Conservation (phyloP, 2,797 vertebrate species). For the Acridotheres tristis region DNA sequence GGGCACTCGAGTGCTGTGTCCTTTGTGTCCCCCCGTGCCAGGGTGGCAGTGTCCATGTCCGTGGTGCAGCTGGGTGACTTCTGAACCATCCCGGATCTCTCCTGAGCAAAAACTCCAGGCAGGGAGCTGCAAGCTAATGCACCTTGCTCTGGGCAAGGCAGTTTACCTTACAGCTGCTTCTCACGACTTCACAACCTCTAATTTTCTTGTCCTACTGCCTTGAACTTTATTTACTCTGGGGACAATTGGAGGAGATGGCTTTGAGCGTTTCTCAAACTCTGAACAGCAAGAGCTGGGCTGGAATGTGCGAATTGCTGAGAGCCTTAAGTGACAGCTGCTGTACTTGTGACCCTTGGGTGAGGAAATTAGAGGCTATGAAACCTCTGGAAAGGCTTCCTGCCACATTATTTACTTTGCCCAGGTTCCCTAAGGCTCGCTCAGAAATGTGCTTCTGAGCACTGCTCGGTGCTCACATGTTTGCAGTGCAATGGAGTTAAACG, state of each 20-base stretch:
- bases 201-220: constrained; percentile 20
- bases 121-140: neutral
- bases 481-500: constrained; percentile 55
- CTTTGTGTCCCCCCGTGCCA: neutral
- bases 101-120: neutral
- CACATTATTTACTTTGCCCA: constrained; percentile 31
- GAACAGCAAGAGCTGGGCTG: neutral
- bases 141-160: neutral
- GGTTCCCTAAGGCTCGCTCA: neutral
- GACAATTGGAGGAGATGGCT: constrained; percentile 2
- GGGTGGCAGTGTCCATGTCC: neutral
- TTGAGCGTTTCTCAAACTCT: constrained; percentile 34
- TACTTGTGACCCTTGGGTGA: constrained; percentile 39
- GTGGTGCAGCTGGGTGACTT: neutral
- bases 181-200: constrained; percentile 14
- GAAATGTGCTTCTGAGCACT: constrained; percentile 10
- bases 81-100: neutral
- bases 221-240: constrained; percentile 52
- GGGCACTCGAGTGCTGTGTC: neutral
- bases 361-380: constrained; percentile 44
- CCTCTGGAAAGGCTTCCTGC: constrained; percentile 35
- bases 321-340: constrained; percentile 37
- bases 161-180: constrained; percentile 26
- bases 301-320: constrained; percentile 52
- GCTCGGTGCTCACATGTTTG: neutral